These are phyloP conservation scores for Anthophora plumipes DNA, from an alignment of 2,888 invertebrate species.

Conservation along the genomic window DNA sequence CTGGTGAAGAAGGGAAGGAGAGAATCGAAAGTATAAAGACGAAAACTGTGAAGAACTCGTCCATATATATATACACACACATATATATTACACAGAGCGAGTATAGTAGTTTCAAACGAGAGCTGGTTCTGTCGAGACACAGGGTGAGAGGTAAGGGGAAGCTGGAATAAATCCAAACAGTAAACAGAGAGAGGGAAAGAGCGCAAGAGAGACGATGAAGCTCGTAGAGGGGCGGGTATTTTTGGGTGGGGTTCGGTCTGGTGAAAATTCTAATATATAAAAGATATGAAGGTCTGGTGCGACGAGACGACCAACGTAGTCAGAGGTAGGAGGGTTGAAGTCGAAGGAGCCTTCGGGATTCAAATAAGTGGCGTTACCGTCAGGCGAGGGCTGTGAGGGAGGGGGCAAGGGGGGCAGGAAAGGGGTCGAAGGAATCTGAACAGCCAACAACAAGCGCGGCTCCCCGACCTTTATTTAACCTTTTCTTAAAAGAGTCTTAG, in stretches of 20 bases:
- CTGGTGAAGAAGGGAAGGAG: neutral
- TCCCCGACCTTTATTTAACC: conserved; percentile 81
- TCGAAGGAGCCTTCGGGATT: conserved; percentile 77
- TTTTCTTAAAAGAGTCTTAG: conserved; percentile 81
- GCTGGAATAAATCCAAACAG: conserved; percentile 80
- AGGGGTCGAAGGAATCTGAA: conserved; percentile 83
- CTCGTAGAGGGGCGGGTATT: conserved; percentile 50
- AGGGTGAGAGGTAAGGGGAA: conserved; percentile 41
- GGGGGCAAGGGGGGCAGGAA: conserved; percentile 49
- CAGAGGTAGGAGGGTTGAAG: conserved; percentile 58
- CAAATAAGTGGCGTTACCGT: conserved; percentile 78
- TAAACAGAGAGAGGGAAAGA: conserved; percentile 72
- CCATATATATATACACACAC: conserved; percentile 27
- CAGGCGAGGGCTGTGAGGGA: no score
- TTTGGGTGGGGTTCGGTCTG: conserved; percentile 34
- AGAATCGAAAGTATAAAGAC: conserved; percentile 63
- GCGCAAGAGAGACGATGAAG: conserved; percentile 5
- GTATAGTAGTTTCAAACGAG: conserved; percentile 44
- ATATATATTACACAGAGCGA: conserved; percentile 16
- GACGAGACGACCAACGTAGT: conserved; percentile 43
- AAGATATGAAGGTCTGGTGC: conserved; percentile 80
- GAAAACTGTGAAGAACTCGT: conserved; percentile 58
- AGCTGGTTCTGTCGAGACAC: conserved; percentile 4
- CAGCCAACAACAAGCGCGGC: conserved; percentile 82
- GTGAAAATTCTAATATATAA: conserved; percentile 83